Evolutionary conservation across 2,113 vertebrate genomes (phyloP).

Genomic region (Eleginops maclovinus): DNA sequence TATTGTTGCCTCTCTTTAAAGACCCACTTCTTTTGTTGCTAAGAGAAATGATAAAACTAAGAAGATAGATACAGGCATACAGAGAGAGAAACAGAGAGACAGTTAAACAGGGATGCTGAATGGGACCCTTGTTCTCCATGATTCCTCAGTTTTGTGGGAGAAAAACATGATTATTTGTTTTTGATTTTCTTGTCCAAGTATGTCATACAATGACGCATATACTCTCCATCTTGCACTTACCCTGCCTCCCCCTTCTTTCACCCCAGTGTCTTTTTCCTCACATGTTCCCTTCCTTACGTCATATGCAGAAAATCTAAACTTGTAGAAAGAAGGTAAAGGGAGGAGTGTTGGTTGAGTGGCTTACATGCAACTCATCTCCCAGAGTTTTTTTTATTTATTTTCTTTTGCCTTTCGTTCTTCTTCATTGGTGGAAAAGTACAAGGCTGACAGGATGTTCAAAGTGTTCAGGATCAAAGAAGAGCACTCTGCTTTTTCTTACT

Average conservation of each 20-base stretch:
- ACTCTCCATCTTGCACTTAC: neutral
- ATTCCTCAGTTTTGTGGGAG: slow-evolving; percentile 1
- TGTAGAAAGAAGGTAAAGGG: slow-evolving; percentile 29
- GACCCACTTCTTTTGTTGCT: slow-evolving; percentile 40
- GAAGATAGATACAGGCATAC: slow-evolving; percentile 29
- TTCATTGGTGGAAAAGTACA: slow-evolving; percentile 69
- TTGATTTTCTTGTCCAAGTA: neutral
- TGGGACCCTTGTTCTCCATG: slow-evolving; percentile 36
- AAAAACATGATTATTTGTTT: slow-evolving; percentile 14
- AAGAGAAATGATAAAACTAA: neutral
- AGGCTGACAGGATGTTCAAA: slow-evolving; percentile 82
- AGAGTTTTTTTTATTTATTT: slow-evolving; percentile 37
- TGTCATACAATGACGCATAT: neutral
- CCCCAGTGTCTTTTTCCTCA: neutral
- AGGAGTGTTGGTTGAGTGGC: slow-evolving; percentile 44
- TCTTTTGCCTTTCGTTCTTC: slow-evolving; percentile 37
- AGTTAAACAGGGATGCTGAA: slow-evolving; percentile 43
- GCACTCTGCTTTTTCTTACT: slow-evolving; percentile 61
- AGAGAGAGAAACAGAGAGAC: slow-evolving; percentile 9
- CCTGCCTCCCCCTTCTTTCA: neutral
- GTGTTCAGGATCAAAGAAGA: slow-evolving; percentile 82
- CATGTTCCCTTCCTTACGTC: slow-evolving; percentile 33
- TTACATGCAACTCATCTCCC: slow-evolving; percentile 61
- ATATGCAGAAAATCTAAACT: slow-evolving; percentile 38
- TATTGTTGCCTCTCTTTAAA: slow-evolving; percentile 45